Evolutionary conservation across 2,113 vertebrate genomes (phyloP).

Genomic region (Phodopus roborovskii): DNA sequence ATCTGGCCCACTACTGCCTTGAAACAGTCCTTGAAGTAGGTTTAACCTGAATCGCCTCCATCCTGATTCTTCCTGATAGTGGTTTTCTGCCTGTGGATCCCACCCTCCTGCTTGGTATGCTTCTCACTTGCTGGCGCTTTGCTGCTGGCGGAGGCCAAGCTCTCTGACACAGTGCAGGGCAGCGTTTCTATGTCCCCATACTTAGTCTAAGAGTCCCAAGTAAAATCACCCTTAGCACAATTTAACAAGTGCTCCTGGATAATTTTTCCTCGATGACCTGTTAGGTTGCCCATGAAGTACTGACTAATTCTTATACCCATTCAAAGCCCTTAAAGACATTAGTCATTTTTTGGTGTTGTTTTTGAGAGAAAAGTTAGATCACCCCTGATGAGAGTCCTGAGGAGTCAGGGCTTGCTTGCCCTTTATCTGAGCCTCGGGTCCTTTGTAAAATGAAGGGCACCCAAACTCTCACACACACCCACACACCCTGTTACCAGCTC

Average conservation of each 20-base stretch:
- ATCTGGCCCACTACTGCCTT: not conserved
- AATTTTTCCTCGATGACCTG: not conserved
- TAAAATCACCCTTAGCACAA: not conserved
- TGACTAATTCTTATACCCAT: not conserved
- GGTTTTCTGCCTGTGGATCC: not conserved
- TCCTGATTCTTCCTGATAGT: too few species aligned
- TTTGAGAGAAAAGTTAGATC: not conserved
- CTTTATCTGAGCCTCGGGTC: not conserved
- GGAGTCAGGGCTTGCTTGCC: not conserved
- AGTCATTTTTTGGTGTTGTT: not conserved
- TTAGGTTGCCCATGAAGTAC: not conserved
- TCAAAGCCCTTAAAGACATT: not conserved
- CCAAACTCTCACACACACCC: not conserved
- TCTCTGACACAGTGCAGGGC: not conserved
- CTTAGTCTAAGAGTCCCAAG: rapidly evolving
- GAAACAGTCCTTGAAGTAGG: too few species aligned
- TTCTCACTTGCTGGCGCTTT: not conserved
- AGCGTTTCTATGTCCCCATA: too few species aligned
- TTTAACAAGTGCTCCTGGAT: not conserved
- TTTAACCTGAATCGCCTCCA: not conserved
- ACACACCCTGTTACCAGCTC: not conserved
- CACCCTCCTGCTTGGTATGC: not conserved
- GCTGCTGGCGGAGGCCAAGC: rapidly evolving
- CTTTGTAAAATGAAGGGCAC: not conserved
- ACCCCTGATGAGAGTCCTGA: not conserved